Base-by-base conservation (phyloP, 1,140 invertebrate genomes). In the Ooceraea biroi region DNA sequence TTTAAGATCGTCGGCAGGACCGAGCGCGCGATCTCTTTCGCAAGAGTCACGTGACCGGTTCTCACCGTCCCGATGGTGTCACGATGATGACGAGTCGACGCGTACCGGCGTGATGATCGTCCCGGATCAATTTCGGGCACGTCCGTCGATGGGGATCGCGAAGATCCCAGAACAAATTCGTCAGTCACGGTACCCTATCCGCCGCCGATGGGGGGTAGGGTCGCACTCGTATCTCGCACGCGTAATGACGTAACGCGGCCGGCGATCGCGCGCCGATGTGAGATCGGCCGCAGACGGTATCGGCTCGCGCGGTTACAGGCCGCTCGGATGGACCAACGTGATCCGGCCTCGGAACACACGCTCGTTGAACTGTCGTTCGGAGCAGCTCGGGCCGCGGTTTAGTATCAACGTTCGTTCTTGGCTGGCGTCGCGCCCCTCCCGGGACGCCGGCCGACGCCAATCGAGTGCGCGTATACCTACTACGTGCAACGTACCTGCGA, bases 391-490 rank as follows among this genome's bases (percentile, higher is more conserved):
- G 86, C 85, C 91, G 87, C 91, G 90, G 91, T 93, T 92, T 92
- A 91, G 88, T 91, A 93, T 90, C 88, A 91, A 90, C 88, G 90
- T 90, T 90, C 89, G 91, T 91, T 93, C 91, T 91, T 91, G 88
- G 88, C 89, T 90, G 84, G 89, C 90, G 85, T 91, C 88, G 89
- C 91, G 89, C 91, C 91, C 90, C 90, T 92, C 90, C 91, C 90
- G 88, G 87, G 87, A 90, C 90, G 89, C 88, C 85, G 84, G 86
- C 76, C 91, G 91, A 91, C 91, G 90, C 91, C 91, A 91, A 92
- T 93, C 91, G 92, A 91, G 87, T 93, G 91, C 91, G 88, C 92
- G 88, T 85, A 86, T 91, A 89, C 87, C 87, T 72, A 87, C 74
- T 90, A 85, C 82, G 87, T 89, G 68, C 78, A 83, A 36, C 68